Conservation (phyloP, 2,888 invertebrate species). For the Willowsia nigromaculata region DNA sequence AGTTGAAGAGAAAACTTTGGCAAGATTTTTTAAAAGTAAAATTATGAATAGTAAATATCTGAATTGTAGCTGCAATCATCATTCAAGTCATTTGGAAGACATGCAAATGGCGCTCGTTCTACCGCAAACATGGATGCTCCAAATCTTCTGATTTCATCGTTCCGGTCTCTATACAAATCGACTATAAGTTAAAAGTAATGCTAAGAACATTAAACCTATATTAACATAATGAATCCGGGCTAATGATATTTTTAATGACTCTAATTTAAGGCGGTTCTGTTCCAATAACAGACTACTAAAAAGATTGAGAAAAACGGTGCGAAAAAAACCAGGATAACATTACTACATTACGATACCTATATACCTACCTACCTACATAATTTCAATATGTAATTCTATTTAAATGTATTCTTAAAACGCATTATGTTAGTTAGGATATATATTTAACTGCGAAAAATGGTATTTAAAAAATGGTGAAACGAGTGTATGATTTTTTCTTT, state of each 20-base stretch:
- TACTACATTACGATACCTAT: neutral
- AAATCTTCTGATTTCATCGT: neutral
- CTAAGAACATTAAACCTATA: neutral
- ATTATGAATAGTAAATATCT: neutral
- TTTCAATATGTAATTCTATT: neutral
- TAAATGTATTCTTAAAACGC: neutral
- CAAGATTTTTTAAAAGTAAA: too few species aligned
- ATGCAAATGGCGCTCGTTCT: neutral
- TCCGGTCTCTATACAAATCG: neutral
- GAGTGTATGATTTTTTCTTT: neutral
- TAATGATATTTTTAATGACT: neutral
- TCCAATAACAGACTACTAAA: conserved; percentile 10
- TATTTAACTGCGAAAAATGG: conserved; percentile 4
- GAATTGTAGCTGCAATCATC: neutral
- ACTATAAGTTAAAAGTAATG: neutral
- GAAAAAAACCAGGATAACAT: conserved; percentile 17
- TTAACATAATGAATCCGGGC: neutral
- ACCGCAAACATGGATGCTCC: neutral
- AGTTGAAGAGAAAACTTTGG: too few species aligned
- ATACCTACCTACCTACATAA: conserved; percentile 16
- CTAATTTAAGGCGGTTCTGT: conserved; percentile 15
- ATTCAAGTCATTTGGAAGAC: neutral
- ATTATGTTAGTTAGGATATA: conserved; percentile 15
- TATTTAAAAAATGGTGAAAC: neutral
- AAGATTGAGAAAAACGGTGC: conserved; percentile 57